Percentiles rank a stretch among this genome's conserved stretches.
Evolutionary conservation across 2,113 vertebrate species (phyloP).

Genomic region (Pachypanchax playfairii): DNA sequence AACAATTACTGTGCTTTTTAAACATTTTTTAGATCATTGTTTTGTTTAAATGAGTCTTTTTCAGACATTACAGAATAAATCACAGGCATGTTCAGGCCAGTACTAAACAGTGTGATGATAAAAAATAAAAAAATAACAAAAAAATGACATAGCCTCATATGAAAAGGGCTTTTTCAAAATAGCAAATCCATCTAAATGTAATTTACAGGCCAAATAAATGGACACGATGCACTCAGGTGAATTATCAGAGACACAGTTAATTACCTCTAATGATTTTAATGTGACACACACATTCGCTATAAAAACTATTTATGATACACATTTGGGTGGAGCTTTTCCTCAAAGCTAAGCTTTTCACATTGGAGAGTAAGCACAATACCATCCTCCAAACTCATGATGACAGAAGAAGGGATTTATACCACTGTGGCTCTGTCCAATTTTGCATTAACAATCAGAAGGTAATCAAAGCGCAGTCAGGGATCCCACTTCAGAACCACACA

Average conservation of each 20-base stretch:
- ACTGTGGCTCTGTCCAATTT: constrained; percentile 54
- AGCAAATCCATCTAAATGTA: constrained; percentile 64
- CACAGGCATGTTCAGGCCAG: not conserved
- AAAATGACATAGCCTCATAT: constrained; percentile 17
- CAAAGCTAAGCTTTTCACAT: constrained; percentile 57
- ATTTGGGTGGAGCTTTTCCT: constrained; percentile 72
- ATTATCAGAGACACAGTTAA: constrained; percentile 78
- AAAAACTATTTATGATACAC: constrained; percentile 80
- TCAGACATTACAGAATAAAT: not conserved
- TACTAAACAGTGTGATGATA: constrained; percentile 7
- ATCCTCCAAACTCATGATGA: constrained; percentile 70
- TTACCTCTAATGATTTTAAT: constrained; percentile 80
- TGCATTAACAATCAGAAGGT: constrained; percentile 74
- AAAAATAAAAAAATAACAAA: no score
- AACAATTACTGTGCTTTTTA: constrained; percentile 17
- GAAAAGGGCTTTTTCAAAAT: constrained; percentile 49
- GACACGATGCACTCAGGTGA: constrained; percentile 79
- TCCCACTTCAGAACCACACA: constrained; percentile 71
- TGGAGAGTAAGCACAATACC: constrained; percentile 67
- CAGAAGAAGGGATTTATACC: constrained; percentile 71
- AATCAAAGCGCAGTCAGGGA: constrained; percentile 78
- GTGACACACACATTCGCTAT: constrained; percentile 79
- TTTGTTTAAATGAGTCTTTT: constrained; percentile 6
- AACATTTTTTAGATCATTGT: constrained; percentile 12
- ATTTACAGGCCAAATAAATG: constrained; percentile 70